Conservation (phyloP, 2,888 invertebrate genomes). For the Glaucopsyche alexis region DNA sequence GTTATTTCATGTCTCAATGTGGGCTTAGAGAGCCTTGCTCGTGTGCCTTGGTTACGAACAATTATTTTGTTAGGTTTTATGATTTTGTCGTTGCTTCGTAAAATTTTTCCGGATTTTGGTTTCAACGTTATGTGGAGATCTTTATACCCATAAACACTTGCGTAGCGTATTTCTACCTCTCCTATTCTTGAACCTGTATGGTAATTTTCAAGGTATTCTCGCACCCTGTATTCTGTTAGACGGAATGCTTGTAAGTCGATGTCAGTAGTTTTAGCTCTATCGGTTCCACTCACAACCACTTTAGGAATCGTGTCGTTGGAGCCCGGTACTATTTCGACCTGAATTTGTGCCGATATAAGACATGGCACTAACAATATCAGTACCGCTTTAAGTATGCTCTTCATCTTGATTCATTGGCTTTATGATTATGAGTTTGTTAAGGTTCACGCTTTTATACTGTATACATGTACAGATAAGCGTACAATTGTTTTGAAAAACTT, state of each 20-base stretch:
- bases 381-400: too few relatives aligned
- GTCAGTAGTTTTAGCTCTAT: not conserved
- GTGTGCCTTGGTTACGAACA: not conserved
- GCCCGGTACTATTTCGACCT: not conserved
- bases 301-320: not conserved
- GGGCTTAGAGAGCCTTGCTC: not conserved
- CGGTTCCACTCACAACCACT: not conserved
- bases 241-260: too few relatives aligned
- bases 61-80: not conserved
- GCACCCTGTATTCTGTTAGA: not conserved
- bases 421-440: too few relatives aligned
- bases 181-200: too few relatives aligned
- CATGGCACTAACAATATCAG: too few relatives aligned
- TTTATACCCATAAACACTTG: not conserved
- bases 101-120: not conserved
- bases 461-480: too few relatives aligned
- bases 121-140: not conserved
- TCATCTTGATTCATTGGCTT: too few relatives aligned
- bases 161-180: not conserved
- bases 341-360: not conserved
- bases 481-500: too few relatives aligned
- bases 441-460: too few relatives aligned
- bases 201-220: not conserved
- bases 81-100: not conserved
- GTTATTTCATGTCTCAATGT: not conserved